A percentile compares a stretch with the other conserved stretches of the same genome.
Conservation (phyloP, 2,113 vertebrate genomes). For the Pelecanus crispus region DNA sequence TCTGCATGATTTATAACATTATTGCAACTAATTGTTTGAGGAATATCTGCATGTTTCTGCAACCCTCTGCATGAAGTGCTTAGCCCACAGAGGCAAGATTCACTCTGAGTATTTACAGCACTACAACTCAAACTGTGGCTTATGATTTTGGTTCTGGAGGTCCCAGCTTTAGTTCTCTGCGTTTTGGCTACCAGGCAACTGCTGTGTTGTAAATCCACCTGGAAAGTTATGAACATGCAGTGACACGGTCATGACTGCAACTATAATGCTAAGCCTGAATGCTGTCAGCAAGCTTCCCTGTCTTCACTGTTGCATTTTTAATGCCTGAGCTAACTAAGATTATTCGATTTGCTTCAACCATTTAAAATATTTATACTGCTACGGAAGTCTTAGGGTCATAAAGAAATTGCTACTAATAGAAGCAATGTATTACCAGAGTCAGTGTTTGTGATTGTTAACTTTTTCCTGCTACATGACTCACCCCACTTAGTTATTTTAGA, state of each 20-base stretch:
- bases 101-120: background rate
- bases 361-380: conserved; percentile 67
- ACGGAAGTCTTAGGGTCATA: conserved; percentile 58
- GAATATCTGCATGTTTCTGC: background rate
- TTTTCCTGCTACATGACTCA: conserved; percentile 21
- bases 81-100: background rate
- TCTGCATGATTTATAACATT: background rate
- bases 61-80: background rate
- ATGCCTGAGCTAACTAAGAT: conserved; percentile 57
- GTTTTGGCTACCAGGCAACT: background rate
- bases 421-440: background rate
- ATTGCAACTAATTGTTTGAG: background rate
- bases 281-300: conserved; percentile 18
- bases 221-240: background rate
- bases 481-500: conserved; percentile 16
- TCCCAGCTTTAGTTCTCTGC: background rate
- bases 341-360: conserved; percentile 56
- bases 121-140: background rate
- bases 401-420: conserved; percentile 51
- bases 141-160: background rate
- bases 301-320: conserved; percentile 61
- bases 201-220: background rate
- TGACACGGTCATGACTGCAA: background rate
- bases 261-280: background rate
- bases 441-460: conserved; percentile 1